Base-by-base conservation (phyloP, 2,113 vertebrate species). In the Melanocharis versteri region DNA sequence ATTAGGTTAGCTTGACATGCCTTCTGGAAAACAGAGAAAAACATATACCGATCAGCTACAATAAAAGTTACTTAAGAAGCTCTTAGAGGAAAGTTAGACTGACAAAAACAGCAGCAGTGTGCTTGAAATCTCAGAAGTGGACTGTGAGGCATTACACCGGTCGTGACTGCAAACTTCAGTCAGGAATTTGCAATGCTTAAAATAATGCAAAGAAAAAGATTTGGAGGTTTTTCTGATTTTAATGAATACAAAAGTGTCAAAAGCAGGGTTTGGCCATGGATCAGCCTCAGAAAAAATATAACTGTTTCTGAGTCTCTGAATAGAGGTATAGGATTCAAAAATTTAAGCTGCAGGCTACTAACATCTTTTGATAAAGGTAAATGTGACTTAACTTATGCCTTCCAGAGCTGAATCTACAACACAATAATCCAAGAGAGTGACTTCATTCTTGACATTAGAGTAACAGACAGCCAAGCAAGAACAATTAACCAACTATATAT, bases 1-100 rank as follows among this genome's bases (percentile, higher is more conserved):
- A 54, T 93, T 57, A 87, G 81, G 78, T 96, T 85, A 94, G 33
- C 69, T 65, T 94, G 95, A 94, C 93, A 89, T 70, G 62, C 9
- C 37, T 94, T 95, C 91, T 87, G 47, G 47, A 87, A 87, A 84
- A 11, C 57, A 47, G 30, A 76, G 75, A 60, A 84, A 82, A 83
- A 76, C 37, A 56, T 57, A 48, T 47, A 82, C 39, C 70, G 33
- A 89, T 82, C 42, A 91, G 24, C 40, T 72, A 31, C 54, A 75
- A 54, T 47, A 19, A 65, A 90, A 77, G 50, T 65, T 56, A 42
- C 27, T 80, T 61, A 62, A 48, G 42, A 82, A 78, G 27, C 24
- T 85, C 50, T 92, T 45, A 72, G 44, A 72, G 39, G 84, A 75
- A 93, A 82, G 60, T 88, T 87, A 87, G n/a, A 28, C 45, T 83